Evolutionary conservation across 2,113 vertebrate genomes (phyloP).

Genomic region (Labeo rohita): DNA sequence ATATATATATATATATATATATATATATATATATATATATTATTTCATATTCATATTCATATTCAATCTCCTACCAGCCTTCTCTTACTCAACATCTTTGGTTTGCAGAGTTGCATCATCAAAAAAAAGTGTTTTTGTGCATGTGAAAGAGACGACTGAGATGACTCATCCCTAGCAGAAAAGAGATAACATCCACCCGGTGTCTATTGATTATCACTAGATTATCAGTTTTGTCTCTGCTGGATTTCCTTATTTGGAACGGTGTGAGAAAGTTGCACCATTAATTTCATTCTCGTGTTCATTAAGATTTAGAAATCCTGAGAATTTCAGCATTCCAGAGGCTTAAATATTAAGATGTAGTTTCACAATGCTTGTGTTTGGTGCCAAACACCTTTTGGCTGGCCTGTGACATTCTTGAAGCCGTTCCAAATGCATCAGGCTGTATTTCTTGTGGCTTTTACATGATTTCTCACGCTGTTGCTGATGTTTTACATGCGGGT

Average conservation of each 20-base stretch:
- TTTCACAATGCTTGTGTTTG: neutral
- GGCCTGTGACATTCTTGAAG: conserved; percentile 8
- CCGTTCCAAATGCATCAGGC: neutral
- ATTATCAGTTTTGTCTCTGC: neutral
- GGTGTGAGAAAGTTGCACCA: neutral
- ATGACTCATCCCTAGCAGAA: neutral
- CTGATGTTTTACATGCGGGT: neutral
- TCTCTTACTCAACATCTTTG: neutral
- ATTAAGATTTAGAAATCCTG: neutral
- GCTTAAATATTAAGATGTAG: neutral
- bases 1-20: no score
- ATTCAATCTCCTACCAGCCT: neutral
- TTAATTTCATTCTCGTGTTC: conserved; percentile 4
- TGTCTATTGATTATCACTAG: neutral
- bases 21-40: no score
- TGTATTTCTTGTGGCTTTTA: neutral
- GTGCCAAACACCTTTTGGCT: neutral
- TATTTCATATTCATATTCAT: no score
- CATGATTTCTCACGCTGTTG: neutral
- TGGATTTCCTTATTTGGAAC: neutral
- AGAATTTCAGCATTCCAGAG: conserved; percentile 11
- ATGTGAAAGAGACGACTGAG: neutral
- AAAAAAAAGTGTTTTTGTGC: neutral
- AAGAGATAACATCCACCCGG: neutral
- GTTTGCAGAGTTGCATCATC: neutral